Evolutionary conservation across 2,797 vertebrate genomes (phyloP).

Genomic region (Morelia viridis): DNA sequence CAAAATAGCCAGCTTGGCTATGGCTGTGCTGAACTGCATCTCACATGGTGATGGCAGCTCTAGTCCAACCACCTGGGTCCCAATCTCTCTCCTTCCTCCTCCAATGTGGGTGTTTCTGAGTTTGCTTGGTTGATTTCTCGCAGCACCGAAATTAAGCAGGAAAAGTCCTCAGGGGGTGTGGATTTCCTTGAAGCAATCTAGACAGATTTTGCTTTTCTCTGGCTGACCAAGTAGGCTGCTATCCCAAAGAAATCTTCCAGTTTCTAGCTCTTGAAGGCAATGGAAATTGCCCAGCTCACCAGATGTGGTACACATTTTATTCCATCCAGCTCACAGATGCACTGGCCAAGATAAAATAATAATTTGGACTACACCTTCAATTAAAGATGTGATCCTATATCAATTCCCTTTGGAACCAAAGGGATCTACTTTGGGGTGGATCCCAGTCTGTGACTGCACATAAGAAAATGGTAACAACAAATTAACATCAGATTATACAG

Average conservation of each 20-base stretch:
- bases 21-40: not conserved
- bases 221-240: not conserved
- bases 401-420: not conserved
- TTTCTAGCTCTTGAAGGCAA: not conserved
- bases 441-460: not conserved
- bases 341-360: not conserved
- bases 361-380: not conserved
- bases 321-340: not conserved
- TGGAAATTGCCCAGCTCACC: not conserved
- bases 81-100: not conserved
- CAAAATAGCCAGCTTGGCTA: not conserved
- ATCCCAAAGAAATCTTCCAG: not conserved
- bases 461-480: not conserved
- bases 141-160: not conserved
- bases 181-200: not conserved
- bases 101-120: not conserved
- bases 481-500: not conserved
- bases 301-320: not conserved
- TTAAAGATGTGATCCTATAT: not conserved
- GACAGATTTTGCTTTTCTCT: not conserved
- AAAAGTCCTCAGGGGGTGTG: not conserved
- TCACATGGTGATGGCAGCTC: not conserved
- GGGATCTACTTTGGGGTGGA: not conserved
- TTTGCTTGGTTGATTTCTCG: not conserved
- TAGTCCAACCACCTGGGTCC: not conserved